Evolutionary conservation across 2,113 vertebrate genomes (phyloP), one percentile per base, ranked within the genome.

Genomic region (Festucalex cinctus): DNA sequence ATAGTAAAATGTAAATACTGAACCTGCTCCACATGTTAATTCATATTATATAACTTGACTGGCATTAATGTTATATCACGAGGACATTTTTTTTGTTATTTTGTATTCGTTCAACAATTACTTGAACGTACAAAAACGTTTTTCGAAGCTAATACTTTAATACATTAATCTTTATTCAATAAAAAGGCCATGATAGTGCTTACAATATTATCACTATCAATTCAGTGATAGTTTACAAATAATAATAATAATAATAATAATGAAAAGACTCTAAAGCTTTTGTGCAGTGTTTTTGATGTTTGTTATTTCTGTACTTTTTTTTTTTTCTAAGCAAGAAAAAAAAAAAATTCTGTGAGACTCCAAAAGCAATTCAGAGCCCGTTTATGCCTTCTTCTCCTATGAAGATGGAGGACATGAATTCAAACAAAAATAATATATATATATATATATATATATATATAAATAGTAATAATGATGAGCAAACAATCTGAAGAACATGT

Each of bases 301-400:
- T 92, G 91, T 94, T 93, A 90, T 81, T 88, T 92, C 79, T 91
- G 85, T 90, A 81, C 91, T 94, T 95, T 90, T 93, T 91, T 56
- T 57, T 51, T 20, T 75, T 8, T 3, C 26, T 8, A 14, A 20
- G 36, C 6, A 9, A 36, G 39, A 22, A 39, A 62, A 37, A 61
- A 61, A 13, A 35, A 9, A n/a, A 8, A 60, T 60, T 41, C 22
- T 63, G 41, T 93, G 93, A 94, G 94, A 91, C 84, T 89, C 93
- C 93, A 92, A 93, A 68, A 94, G 91, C 92, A 78, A 62, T 79
- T 80, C 91, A 94, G n/a, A n/a, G 93, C 92, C 93, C 94, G 88
- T 60, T 89, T 44, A 51, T 92, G 94, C 93, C 94, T 95, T 95
- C 94, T 92, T 94, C 95, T 95, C 92, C 92, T 93, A 92, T 85